Percentiles rank a stretch among this genome's conserved stretches.
Conservation (phyloP, 2,797 vertebrate species). For the Thaleichthys pacificus region DNA sequence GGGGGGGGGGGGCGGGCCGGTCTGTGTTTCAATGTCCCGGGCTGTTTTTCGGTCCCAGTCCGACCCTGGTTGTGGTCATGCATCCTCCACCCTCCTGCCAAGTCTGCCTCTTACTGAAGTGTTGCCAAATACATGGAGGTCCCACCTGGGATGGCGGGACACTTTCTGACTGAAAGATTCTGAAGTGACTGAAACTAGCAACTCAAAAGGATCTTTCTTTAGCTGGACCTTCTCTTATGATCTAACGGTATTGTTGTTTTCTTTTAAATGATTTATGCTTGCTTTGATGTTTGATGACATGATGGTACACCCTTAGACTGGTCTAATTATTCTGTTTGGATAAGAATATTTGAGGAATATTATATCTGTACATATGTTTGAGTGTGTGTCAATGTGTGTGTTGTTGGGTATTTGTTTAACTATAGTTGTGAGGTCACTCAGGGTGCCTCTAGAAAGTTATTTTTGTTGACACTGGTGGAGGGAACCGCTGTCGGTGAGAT, state of each 20-base stretch:
- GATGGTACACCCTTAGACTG: conserved; percentile 23
- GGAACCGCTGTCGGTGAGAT: conserved; percentile 41
- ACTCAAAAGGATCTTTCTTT: conserved; percentile 30
- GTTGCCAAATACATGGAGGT: conserved; percentile 60
- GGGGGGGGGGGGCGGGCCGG: too few relatives aligned
- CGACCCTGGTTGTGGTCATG: too few relatives aligned
- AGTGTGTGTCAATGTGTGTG: conserved; percentile 30
- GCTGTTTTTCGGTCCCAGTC: too few relatives aligned
- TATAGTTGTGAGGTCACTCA: conserved; percentile 12
- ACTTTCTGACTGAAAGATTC: conserved; percentile 33
- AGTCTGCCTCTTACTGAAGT: conserved; percentile 40
- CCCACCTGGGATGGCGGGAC: conserved; percentile 14
- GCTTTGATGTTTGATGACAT: conserved; percentile 48
- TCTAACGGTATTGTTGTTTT: conserved; percentile 22
- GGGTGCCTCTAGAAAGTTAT: neutral
- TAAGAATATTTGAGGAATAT: conserved; percentile 45
- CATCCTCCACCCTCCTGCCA: conserved; percentile 33
- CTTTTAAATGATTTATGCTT: conserved; percentile 29
- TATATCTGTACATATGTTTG: conserved; percentile 40
- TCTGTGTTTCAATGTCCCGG: too few relatives aligned
- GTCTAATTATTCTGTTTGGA: conserved; percentile 32
- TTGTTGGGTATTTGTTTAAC: conserved; percentile 25
- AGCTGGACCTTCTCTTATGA: conserved; percentile 45
- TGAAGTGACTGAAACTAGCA: conserved; percentile 33
- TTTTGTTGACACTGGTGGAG: conserved; percentile 5